Percentiles rank a stretch among this genome's conserved stretches.
phyloP scores from a whole-genome alignment of 37 sponge, comb jelly and placozoan genomes.

The Ephydatia muelleri region DNA sequence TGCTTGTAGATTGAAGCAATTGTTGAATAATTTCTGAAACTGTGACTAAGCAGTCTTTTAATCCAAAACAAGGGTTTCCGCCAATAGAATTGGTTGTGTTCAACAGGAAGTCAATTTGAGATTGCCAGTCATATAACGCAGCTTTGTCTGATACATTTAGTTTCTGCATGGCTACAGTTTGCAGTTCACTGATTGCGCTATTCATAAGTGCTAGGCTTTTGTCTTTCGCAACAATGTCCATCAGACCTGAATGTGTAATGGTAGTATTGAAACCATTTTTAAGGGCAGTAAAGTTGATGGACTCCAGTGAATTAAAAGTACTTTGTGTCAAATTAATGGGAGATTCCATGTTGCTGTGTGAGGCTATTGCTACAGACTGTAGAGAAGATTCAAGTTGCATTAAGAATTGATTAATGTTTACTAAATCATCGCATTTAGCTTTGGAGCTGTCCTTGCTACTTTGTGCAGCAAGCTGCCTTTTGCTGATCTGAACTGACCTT shows the following conservation, averaged over 20 bases:
- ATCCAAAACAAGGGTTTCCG: constrained; percentile 27
- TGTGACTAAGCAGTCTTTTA: constrained; percentile 29
- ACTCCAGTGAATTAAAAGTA: neutral
- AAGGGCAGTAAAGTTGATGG: constrained; percentile 13
- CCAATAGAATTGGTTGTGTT: neutral
- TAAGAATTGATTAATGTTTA: constrained; percentile 10
- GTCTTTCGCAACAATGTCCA: neutral
- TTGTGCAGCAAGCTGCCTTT: neutral
- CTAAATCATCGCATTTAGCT: constrained; percentile 8
- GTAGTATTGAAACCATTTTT: constrained; percentile 7
- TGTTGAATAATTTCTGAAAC: neutral
- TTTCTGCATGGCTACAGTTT: neutral
- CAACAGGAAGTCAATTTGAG: constrained; percentile 15
- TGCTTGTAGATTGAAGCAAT: neutral
- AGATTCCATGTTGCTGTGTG: neutral
- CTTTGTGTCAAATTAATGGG: neutral
- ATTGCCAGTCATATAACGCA: constrained; percentile 38
- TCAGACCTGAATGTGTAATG: neutral
- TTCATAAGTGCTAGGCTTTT: neutral
- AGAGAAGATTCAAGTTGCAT: constrained; percentile 2
- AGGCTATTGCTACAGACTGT: neutral
- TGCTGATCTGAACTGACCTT: neutral
- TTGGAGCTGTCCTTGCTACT: neutral
- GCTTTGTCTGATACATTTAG: neutral
- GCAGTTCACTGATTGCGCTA: neutral